Evolutionary conservation across 2,888 invertebrate species (phyloP).

Genomic region (Ditula angustiorana): DNA sequence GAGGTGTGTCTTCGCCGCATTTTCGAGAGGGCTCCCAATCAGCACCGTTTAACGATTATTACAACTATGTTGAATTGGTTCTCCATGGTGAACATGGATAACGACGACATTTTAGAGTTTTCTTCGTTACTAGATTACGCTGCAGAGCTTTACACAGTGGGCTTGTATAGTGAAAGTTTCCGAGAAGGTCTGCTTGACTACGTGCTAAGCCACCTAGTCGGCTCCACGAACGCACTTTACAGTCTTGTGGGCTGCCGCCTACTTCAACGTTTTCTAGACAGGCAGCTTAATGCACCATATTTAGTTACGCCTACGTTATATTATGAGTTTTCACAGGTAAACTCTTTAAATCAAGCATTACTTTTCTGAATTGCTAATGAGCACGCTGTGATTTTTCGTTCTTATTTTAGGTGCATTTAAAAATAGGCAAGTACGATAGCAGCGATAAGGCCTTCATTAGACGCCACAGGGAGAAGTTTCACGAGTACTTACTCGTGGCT

Average conservation of each 20-base stretch:
- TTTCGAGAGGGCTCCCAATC: slow-evolving; percentile 76
- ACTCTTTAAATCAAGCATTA: slow-evolving; percentile 47
- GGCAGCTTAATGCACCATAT: slow-evolving; percentile 74
- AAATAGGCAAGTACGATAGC: slow-evolving; percentile 61
- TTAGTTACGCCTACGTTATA: slow-evolving; percentile 82
- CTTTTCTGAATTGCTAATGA: background rate
- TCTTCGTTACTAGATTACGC: slow-evolving; percentile 82
- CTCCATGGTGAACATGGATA: slow-evolving; percentile 64
- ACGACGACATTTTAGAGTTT: slow-evolving; percentile 80
- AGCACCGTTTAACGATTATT: slow-evolving; percentile 77
- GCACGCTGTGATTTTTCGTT: background rate
- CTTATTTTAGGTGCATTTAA: slow-evolving; percentile 70
- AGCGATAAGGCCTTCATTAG: slow-evolving; percentile 83
- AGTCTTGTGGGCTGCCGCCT: slow-evolving; percentile 84
- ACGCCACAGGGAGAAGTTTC: slow-evolving; percentile 76
- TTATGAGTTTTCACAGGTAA: slow-evolving; percentile 68
- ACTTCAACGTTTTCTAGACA: slow-evolving; percentile 83
- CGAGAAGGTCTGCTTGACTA: slow-evolving; percentile 75
- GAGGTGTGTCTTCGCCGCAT: slow-evolving; percentile 84
- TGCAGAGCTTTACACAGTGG: slow-evolving; percentile 74
- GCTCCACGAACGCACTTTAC: slow-evolving; percentile 71
- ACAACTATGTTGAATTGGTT: slow-evolving; percentile 82
- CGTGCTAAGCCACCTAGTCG: slow-evolving; percentile 74
- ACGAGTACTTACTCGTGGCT: slow-evolving; percentile 67
- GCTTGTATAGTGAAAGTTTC: slow-evolving; percentile 72